Base-by-base conservation (phyloP, 2,113 vertebrate species). In the Elaphurus davidianus region DNA sequence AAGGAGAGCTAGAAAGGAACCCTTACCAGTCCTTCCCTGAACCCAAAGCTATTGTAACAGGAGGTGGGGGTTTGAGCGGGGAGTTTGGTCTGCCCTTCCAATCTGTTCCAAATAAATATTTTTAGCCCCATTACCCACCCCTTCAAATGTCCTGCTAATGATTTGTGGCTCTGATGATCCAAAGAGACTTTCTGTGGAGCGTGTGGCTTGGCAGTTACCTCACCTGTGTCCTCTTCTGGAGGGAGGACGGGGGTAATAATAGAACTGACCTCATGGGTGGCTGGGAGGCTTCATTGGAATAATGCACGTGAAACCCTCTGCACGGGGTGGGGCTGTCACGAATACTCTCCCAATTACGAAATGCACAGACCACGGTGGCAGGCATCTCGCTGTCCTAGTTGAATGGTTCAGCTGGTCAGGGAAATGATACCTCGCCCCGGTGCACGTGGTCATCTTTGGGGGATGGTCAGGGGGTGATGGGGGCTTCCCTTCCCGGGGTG, bases 261-360 rank as follows among this genome's bases (percentile, higher is more conserved):
- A 96, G 98, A 25, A 40, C 23, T 98, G 96, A 98, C 23, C 91
- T 96, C 94, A 96, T 2, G 87, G 40, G 90, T 55, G 59, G 55
- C 81, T 55, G 62, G 60, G 57, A 33, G 67, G 85, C 55, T 23
- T 79, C 2, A 8, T 0, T 52, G 59, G 96, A 30, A 52, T 14
- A 45, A 52, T 1, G 87, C 87, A 40, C 15, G 6, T 82, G 89
- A 92, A 82, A 4, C 28, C 47, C 54, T 52, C 7, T 30, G 45
- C 91, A 33, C 54, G 2, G 85, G 59, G 21, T 12, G 2, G 0
- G 62, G 87, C 62, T 81, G 85, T 83, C 59, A 3, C 5, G 1
- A 33, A 90, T 45, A 21, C 67, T 86, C 76, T 95, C 9, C 78
- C 5, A 54, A 59, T 87, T 12, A 97, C 83, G n/a, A 50, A 79